These are phyloP conservation scores for Rana temporaria DNA, from an alignment of 2,113 vertebrate genomes.

Conservation along the genomic window DNA sequence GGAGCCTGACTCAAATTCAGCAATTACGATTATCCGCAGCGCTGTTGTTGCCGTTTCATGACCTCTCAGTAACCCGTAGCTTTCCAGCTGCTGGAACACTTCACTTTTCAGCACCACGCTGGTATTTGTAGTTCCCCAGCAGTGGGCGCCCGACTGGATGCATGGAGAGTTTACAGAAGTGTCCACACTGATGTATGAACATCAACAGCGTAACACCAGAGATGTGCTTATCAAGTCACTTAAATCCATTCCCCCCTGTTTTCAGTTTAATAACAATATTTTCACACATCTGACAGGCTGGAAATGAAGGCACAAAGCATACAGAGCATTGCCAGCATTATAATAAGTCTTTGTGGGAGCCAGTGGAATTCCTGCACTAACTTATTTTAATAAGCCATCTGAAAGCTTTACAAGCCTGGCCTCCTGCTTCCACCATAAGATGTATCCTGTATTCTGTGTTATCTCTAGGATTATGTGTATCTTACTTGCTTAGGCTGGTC, in stretches of 20 bases:
- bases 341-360: not conserved
- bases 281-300: constrained; percentile 15
- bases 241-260: constrained; percentile 3
- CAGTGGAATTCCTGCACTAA: not conserved
- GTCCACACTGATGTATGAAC: no score
- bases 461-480: no score
- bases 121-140: not conserved
- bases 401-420: not conserved
- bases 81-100: no score
- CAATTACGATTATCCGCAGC: no score
- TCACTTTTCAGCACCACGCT: no score
- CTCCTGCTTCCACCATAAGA: not conserved
- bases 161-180: no score
- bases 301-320: not conserved
- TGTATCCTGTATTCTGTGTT: no score
- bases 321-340: not conserved
- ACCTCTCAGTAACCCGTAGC: no score
- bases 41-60: no score
- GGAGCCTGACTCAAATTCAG: no score
- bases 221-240: not conserved
- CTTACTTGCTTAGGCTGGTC: no score
- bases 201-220: not conserved
- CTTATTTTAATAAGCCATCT: not conserved
- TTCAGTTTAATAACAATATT: constrained; percentile 32
- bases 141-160: not conserved